phyloP scores from a whole-genome alignment of 2,113 vertebrate species.

The Pristiophorus japonicus region DNA sequence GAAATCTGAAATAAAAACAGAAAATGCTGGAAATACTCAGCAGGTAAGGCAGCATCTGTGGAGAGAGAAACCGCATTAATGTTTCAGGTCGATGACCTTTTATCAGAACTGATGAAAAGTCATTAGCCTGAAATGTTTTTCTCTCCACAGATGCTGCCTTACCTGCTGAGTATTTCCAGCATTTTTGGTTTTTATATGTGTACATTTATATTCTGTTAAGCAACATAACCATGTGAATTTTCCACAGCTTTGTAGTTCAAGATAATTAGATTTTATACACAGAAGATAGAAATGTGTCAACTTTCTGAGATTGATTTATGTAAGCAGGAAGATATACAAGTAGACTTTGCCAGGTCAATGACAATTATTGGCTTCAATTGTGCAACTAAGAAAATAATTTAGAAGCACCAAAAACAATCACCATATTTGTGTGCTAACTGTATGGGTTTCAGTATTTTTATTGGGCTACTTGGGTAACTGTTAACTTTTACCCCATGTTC shows the following conservation, averaged over 20 bases:
- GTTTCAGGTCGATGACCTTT: not conserved
- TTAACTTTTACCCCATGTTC: not conserved
- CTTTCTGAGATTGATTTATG: not conserved
- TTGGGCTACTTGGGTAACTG: not conserved
- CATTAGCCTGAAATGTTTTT: not conserved
- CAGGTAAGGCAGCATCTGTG: not conserved
- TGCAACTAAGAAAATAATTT: not conserved
- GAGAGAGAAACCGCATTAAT: not conserved
- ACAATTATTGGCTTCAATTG: not conserved
- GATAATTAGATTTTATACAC: not conserved
- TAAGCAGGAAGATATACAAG: not conserved
- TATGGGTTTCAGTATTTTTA: not conserved
- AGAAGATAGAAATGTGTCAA: not conserved
- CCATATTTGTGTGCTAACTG: not conserved
- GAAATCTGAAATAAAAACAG: not conserved
- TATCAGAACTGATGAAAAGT: too few relatives aligned
- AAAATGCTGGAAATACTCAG: not conserved
- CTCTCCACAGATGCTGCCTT: not conserved
- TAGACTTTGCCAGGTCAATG: not conserved
- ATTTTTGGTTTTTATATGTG: not conserved
- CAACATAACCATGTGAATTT: not conserved
- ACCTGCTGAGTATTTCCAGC: not conserved
- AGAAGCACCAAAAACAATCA: not conserved
- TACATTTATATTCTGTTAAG: not conserved
- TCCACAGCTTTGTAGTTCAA: not conserved